These are phyloP conservation scores for Acanthaster planci DNA, from an alignment of 35 echinoderm and acorn worm species.

Conservation along the genomic window DNA sequence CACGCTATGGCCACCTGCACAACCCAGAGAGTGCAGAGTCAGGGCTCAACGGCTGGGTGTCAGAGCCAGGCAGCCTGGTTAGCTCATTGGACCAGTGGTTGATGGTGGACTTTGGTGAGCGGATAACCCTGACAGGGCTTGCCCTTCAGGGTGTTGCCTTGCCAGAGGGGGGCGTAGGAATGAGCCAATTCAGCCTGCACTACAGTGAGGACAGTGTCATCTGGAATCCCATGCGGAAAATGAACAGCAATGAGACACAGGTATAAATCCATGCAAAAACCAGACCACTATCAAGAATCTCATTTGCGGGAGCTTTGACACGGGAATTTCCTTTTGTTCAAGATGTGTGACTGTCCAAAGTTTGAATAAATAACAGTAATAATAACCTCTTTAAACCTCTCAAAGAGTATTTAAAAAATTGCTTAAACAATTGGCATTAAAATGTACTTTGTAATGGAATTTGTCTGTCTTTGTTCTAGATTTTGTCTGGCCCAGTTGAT, in stretches of 20 bases:
- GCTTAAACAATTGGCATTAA: too few species aligned
- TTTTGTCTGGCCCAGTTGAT: conserved; percentile 56
- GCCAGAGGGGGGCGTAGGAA: conserved; percentile 34
- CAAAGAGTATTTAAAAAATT: too few species aligned
- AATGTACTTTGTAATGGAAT: too few species aligned
- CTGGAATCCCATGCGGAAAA: conserved; percentile 66
- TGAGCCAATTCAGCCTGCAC: conserved; percentile 70
- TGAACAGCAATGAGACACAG: conserved; percentile 41
- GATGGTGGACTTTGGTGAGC: conserved; percentile 64
- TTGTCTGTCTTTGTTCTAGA: conserved; percentile 24
- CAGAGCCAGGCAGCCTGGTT: conserved; percentile 26
- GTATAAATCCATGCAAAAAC: conserved; percentile 10
- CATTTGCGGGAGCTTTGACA: too few species aligned
- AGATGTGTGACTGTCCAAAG: too few species aligned
- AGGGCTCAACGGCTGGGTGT: conserved; percentile 70
- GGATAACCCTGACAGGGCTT: conserved; percentile 60
- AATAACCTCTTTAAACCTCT: too few species aligned
- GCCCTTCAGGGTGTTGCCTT: conserved; percentile 72
- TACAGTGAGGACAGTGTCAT: conserved; percentile 67
- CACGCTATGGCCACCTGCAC: conserved; percentile 60
- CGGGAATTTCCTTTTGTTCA: too few species aligned
- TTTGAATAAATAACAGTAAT: too few species aligned
- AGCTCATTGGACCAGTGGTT: conserved; percentile 66
- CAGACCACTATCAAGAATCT: too few species aligned
- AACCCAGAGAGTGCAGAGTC: conserved; percentile 52